These are phyloP conservation scores for Orthonevra nobilis DNA, from an alignment of 2,888 invertebrate species.

Conservation along the genomic window DNA sequence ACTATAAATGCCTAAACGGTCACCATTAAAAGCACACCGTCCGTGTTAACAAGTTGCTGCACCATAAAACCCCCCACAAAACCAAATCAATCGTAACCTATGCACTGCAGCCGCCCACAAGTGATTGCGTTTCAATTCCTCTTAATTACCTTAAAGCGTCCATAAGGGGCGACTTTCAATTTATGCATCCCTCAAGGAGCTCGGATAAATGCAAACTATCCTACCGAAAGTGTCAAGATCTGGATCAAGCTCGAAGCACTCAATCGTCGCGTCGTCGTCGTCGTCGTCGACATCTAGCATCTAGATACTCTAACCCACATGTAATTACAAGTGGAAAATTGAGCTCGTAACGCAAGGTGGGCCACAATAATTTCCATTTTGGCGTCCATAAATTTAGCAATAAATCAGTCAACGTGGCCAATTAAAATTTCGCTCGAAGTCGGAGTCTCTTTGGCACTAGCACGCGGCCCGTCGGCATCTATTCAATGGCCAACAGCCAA, in stretches of 20 bases:
- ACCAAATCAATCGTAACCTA: conserved; percentile 38
- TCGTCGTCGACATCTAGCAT: conserved; percentile 40
- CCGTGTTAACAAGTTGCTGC: conserved; percentile 54
- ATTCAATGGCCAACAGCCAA: too few relatives aligned
- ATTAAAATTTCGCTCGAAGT: conserved; percentile 67
- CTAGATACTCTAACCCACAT: conserved; percentile 52
- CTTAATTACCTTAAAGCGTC: conserved; percentile 53
- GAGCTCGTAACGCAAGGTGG: conserved; percentile 11
- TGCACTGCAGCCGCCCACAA: conserved; percentile 55
- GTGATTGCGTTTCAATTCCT: conserved; percentile 54
- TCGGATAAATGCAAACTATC: conserved; percentile 45
- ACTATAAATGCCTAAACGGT: conserved; percentile 30
- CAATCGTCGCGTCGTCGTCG: too few relatives aligned
- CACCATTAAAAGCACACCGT: conserved; percentile 29
- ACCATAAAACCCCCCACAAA: conserved; percentile 38
- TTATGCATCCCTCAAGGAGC: conserved; percentile 46
- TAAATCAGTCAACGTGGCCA: conserved; percentile 71
- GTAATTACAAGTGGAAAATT: conserved; percentile 31
- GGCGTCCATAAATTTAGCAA: conserved; percentile 66
- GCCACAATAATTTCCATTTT: conserved; percentile 57
- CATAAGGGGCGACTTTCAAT: not conserved
- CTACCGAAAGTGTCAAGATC: conserved; percentile 61
- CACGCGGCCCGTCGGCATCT: conserved; percentile 1
- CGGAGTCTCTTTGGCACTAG: conserved; percentile 21
- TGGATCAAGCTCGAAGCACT: conserved; percentile 51